Conservation (phyloP, 2,113 vertebrate species). For the Capreolus pygargus region DNA sequence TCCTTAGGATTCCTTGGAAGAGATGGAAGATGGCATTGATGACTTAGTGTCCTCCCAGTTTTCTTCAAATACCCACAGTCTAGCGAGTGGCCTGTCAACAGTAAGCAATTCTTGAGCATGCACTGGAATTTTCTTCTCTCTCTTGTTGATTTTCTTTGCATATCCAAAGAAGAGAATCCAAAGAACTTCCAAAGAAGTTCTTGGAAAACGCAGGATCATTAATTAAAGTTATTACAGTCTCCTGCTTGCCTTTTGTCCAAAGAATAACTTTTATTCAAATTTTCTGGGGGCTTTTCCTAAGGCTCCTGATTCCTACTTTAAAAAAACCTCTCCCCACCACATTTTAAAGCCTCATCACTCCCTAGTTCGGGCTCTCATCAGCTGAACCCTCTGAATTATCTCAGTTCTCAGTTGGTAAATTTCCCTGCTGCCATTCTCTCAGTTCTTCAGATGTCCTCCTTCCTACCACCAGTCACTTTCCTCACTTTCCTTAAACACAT, state of each 20-base stretch:
- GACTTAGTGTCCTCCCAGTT: slow-evolving; percentile 80
- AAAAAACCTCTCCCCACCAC: background rate
- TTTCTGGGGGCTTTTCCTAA: background rate
- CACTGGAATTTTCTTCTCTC: background rate
- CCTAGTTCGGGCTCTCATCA: background rate
- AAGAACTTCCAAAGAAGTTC: background rate
- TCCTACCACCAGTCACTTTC: background rate
- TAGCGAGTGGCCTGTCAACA: slow-evolving; percentile 84
- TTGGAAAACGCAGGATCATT: background rate
- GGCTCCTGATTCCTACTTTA: background rate
- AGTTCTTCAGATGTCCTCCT: background rate
- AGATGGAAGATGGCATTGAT: slow-evolving; percentile 85
- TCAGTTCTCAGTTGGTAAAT: background rate
- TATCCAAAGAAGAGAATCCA: background rate
- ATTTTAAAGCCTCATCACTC: background rate
- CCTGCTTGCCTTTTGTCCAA: background rate
- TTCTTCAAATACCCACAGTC: slow-evolving; percentile 64
- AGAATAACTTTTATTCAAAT: background rate
- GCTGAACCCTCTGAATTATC: background rate
- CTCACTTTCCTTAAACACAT: background rate
- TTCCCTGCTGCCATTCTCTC: background rate
- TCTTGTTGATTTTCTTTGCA: background rate
- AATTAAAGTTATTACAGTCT: background rate
- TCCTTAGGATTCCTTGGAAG: slow-evolving; percentile 86
- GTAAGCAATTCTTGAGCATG: slow-evolving; percentile 80